These are phyloP conservation scores for Ormyrus thymus DNA, from an alignment of 2,888 invertebrate genomes.

Conservation along the genomic window DNA sequence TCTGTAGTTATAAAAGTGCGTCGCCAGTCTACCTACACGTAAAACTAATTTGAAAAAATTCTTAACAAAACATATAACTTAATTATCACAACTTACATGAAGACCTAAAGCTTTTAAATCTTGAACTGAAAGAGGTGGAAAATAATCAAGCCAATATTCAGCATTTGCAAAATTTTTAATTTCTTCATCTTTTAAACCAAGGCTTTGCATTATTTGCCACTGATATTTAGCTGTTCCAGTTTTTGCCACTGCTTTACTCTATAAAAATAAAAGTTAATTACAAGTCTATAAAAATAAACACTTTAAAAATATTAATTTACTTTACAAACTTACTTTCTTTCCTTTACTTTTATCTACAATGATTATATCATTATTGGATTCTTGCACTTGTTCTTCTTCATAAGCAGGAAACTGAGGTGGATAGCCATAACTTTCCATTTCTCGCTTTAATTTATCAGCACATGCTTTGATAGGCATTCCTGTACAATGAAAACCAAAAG, in stretches of 20 bases:
- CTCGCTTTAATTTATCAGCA: slow-evolving; percentile 96
- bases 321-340: slow-evolving; percentile 80
- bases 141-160: slow-evolving; percentile 96
- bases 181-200: slow-evolving; percentile 93
- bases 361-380: slow-evolving; percentile 78
- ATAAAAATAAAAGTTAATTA: slow-evolving; percentile 58
- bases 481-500: slow-evolving; percentile 99
- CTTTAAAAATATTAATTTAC: not conserved
- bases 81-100: slow-evolving; percentile 80
- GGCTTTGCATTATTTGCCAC: slow-evolving; percentile 98
- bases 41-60: slow-evolving; percentile 37
- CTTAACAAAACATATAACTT: slow-evolving; percentile 9
- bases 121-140: slow-evolving; percentile 91
- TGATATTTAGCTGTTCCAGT: slow-evolving; percentile 92
- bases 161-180: slow-evolving; percentile 94
- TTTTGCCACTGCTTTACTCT: slow-evolving; percentile 97
- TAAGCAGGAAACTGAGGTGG: slow-evolving; percentile 92
- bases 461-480: slow-evolving; percentile 99
- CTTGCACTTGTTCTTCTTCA: slow-evolving; percentile 72
- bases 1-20: slow-evolving; percentile 99
- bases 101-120: slow-evolving; percentile 94
- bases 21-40: slow-evolving; percentile 93
- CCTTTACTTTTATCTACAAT: slow-evolving; percentile 93
- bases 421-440: slow-evolving; percentile 93
- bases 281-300: not conserved